These are phyloP conservation scores for Lepidocyrtoides sp. DNA, from an alignment of 2,888 invertebrate genomes.

Conservation along the genomic window DNA sequence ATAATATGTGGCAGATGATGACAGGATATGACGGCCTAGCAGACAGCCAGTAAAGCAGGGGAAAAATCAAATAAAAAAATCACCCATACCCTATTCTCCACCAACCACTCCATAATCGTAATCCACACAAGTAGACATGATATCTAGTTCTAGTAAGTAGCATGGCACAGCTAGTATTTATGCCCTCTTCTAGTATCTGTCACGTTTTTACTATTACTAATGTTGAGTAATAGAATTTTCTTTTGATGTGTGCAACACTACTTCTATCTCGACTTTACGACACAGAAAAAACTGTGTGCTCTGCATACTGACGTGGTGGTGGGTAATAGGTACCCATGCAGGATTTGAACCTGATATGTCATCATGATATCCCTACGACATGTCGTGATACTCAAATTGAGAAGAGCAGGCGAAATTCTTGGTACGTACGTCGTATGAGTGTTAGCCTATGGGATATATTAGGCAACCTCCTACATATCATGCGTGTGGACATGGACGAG, in stretches of 20 bases:
- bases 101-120: constrained; percentile 35
- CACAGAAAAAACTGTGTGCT: neutral
- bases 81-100: constrained; percentile 17
- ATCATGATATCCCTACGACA: neutral
- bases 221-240: constrained; percentile 40
- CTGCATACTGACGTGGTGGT: neutral
- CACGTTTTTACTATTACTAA: constrained; percentile 25
- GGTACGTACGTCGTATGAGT: neutral
- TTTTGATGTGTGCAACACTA: neutral
- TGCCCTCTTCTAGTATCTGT: constrained; percentile 17
- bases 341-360: neutral
- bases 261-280: neutral
- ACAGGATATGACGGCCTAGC: constrained; percentile 74
- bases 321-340: neutral
- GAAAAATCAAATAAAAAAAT: constrained; percentile 42
- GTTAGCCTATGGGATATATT: constrained; percentile 2
- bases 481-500: neutral
- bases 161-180: too few species aligned
- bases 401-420: neutral
- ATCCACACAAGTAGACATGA: constrained; percentile 1
- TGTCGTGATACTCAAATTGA: neutral
- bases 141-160: too few species aligned
- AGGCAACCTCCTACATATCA: neutral
- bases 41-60: constrained; percentile 70
- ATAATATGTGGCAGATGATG: constrained; percentile 54